These are phyloP conservation scores for Pristionchus mayeri DNA, from an alignment of 2,888 invertebrate genomes.

Conservation along the genomic window DNA sequence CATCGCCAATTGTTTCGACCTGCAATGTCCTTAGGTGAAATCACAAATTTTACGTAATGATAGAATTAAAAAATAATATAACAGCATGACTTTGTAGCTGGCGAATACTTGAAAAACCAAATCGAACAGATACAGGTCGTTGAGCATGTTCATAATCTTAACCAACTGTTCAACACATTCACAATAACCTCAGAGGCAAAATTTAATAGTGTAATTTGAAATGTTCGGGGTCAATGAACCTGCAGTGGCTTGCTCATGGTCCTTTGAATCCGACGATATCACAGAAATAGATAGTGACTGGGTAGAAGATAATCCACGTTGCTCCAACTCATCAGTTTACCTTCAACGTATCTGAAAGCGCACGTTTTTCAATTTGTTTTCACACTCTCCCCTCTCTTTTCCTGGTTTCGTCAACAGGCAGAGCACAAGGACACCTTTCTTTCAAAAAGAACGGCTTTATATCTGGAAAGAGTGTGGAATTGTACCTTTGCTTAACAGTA, in stretches of 20 bases:
- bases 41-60: too few relatives aligned
- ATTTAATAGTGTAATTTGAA: not conserved
- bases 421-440: too few relatives aligned
- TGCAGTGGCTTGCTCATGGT: constrained; percentile 60
- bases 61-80: too few relatives aligned
- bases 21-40: too few relatives aligned
- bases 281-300: constrained; percentile 64
- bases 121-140: constrained; percentile 90
- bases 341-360: constrained; percentile 55
- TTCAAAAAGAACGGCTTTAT: too few relatives aligned
- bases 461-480: too few relatives aligned
- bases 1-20: constrained; percentile 63
- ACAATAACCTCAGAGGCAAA: too few relatives aligned
- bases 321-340: constrained; percentile 59
- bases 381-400: too few relatives aligned
- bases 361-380: not conserved
- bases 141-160: constrained; percentile 89
- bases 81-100: constrained; percentile 63
- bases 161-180: not conserved
- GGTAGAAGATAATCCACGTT: constrained; percentile 59
- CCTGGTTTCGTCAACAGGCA: too few relatives aligned
- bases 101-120: constrained; percentile 83
- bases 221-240: too few relatives aligned
- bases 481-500: too few relatives aligned
- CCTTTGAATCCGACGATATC: constrained; percentile 67